Conservation (phyloP, 2,888 invertebrate species). For the Pristionchus maxplancki region DNA sequence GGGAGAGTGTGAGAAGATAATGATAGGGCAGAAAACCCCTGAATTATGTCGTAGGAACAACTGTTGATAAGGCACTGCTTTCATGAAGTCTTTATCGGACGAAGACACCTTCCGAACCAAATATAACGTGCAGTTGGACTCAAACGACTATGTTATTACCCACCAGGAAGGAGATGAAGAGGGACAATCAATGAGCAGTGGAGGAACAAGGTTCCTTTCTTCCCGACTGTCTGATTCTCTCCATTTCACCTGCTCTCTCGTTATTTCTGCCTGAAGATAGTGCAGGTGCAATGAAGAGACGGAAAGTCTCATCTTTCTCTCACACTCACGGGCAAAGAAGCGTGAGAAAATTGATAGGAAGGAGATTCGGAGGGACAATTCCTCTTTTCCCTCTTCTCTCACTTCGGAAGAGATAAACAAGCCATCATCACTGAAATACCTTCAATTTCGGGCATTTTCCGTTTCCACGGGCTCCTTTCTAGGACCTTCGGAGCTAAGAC, state of each 20-base stretch:
- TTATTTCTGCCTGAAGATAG: background rate
- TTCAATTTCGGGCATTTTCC: background rate
- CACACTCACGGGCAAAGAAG: conserved; percentile 15
- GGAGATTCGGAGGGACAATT: conserved; percentile 33
- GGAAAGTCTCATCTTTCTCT: background rate
- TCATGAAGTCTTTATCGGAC: no score
- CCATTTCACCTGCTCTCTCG: background rate
- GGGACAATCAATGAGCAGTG: background rate
- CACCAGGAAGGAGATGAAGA: no score
- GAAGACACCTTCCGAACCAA: no score
- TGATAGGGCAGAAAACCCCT: no score
- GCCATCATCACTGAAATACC: background rate
- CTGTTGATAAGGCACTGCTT: no score
- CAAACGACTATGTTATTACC: no score
- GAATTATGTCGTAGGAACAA: no score
- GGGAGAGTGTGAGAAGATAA: no score
- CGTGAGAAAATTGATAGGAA: conserved; percentile 36
- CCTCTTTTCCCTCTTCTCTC: background rate
- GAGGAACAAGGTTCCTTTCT: background rate
- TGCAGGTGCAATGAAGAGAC: background rate
- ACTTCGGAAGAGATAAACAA: background rate
- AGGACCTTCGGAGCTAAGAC: no score
- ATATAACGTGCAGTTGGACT: no score
- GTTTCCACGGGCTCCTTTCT: background rate
- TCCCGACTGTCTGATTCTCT: background rate